Evolutionary conservation across 2,797 vertebrate species (phyloP), one percentile per base, ranked within the genome.

Genomic region (Ibycter americanus): DNA sequence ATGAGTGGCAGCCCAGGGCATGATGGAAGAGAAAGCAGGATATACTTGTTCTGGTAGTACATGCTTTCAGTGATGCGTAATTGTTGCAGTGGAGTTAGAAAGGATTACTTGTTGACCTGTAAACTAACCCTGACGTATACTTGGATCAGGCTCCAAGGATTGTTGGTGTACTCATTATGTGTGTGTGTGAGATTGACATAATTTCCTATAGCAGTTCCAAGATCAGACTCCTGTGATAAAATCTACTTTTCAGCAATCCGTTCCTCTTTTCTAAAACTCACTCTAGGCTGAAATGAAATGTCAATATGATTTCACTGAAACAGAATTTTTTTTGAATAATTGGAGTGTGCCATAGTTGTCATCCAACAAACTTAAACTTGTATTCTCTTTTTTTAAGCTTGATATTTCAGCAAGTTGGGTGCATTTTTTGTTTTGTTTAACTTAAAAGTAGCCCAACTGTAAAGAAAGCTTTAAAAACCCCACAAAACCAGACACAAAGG

Each of bases 241-340:
- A 67, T 21, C 32, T 46, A 1, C 51, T 79, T 40, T 55, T 25
- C 68, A 62, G 29, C 34, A 26, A 16, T 16, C 29, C 8, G 0
- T 55, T 65, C 34, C 40, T 65, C 62, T 23, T 23, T 26, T 29
- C 27, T 51, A 36, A 38, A 59, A 32, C 18, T 55, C 8, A 3
- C 32, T 49, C n/a, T 36, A 32, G 31, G 55, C 32, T 31, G 25
- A 34, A 44, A 6, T 51, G 34, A 58, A 70, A 29, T 6, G 23
- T 20, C 52, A 16, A 1, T 56, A 26, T 25, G 23, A 13, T 23
- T 49, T 55, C 14, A 55, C 52, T 6, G 8, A 34, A 51, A 22
- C 0, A 0, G 13, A 15, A 1, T 42, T 42, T 29, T n/a, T 36
- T 34, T 32, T 4, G 15, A 54, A 32, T 17, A 31, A 21, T 14